Evolutionary conservation across 2,797 vertebrate species (phyloP), one percentile per base, ranked within the genome.

Genomic region (Decapterus maruadsi): DNA sequence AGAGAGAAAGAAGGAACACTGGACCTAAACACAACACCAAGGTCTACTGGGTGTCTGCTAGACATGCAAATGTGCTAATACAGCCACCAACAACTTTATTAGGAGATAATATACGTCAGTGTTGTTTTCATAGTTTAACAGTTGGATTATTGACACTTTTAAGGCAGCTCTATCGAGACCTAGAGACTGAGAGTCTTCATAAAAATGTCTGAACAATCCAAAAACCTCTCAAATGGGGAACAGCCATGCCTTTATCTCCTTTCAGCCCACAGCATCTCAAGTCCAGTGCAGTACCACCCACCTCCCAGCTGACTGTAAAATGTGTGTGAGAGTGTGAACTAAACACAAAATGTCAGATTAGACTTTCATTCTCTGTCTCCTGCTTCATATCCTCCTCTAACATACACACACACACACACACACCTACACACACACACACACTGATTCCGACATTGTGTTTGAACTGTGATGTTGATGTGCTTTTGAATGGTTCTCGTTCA

Each of bases 241-340:
- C 59, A 78, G 63, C 31, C 69, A 69, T 61, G 22, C 20, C 43
- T 73, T 76, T 29, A 54, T 83, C 17, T 70, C 54, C 43, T 80
- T 40, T 58, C 65, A 84, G 66, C 82, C 75, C 78, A 87, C 83
- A 81, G 58, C 56, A 70, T 84, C 68, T 82, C 46, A n/a, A 43
- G 61, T 75, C 48, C 38, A 11, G 70, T 46, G 70, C 72, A 76
- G 75, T 63, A 46, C 80, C 89, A 86, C 87, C 85, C 89, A 92
- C 90, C 57, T 77, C 75, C 85, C 87, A 88, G 80, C 81, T 86
- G 73, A 89, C 81, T 72, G 79, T 61, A 19, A 54, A 81, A 86
- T 75, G 82, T 77, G 72, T 78, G 67, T 74, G 50, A 81, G 76
- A 63, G 71, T 86, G 63, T 66, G 77, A 83, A 71, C 78, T 74